Base-by-base conservation (phyloP, 2,113 vertebrate species). In the Murina feae region DNA sequence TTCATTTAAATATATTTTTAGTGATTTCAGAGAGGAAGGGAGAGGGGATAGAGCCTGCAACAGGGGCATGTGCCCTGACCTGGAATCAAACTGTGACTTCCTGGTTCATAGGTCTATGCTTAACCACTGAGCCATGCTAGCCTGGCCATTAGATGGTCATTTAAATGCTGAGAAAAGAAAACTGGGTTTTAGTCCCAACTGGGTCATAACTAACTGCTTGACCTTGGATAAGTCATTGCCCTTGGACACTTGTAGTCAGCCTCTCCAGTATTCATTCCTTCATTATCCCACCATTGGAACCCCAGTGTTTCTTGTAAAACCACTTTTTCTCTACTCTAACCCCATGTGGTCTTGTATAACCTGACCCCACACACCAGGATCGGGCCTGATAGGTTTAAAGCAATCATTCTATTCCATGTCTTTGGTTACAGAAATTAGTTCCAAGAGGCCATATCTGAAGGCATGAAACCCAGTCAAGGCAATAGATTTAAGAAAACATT, bases 321-420 rank as follows among this genome's bases (percentile, higher is more conserved):
- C 53, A 85, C 39, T 90, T 92, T 92, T 66, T 55, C 81, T 92
- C 71, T 58, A 69, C 49, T 85, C 68, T 83, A 81, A 91, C 30
- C 58, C 58, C 39, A 84, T 14, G 3, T 47, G 30, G 7, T 85
- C 69, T 66, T 86, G 9, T 12, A 69, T 93, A 74, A 76, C 25
- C n/a, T 90, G 25, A 72, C 30, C 32, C 60, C 55, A 80, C 25
- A 79, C 20, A 88, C 28, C n/a, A 69, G 37, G 44, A 68, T 14
- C 68, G 55, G 16, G 23, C 58, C 69, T 75, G 11, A 63, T 4
- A 49, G 32, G 3, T 37, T 78, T 78, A 92, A 88, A 81, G 60
- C 32, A 32, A 49, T 60, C 51, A 5, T 65, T 80, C 39, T 63
- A n/a, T 42, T 44, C 28, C 37, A 69, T 71, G 13, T 37, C 9